phyloP scores from a whole-genome alignment of 1,140 invertebrate species.

The Caerostris darwini region DNA sequence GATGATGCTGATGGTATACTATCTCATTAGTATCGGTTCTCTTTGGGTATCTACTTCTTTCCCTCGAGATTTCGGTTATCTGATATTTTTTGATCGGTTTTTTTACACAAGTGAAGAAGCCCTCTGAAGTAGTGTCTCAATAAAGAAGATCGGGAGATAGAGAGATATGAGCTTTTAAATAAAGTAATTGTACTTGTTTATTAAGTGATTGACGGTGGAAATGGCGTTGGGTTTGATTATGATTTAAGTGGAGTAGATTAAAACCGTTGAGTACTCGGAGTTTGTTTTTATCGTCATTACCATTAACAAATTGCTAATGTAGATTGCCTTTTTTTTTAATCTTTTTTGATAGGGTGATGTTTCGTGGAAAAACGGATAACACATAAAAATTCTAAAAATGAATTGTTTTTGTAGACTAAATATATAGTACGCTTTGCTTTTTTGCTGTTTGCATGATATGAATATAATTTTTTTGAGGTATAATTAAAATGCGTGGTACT shows the following conservation, averaged over 20 bases:
- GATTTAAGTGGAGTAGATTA: background rate
- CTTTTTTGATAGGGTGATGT: too few species aligned
- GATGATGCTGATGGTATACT: conserved; percentile 61
- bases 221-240: background rate
- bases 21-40: conserved; percentile 70
- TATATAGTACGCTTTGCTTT: too few species aligned
- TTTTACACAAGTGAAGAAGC: conserved; percentile 35
- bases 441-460: too few species aligned
- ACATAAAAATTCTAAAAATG: too few species aligned
- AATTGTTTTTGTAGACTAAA: too few species aligned
- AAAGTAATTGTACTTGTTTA: conserved; percentile 36
- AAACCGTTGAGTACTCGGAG: background rate
- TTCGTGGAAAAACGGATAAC: too few species aligned
- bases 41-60: conserved; percentile 56
- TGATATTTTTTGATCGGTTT: conserved; percentile 46
- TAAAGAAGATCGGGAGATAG: conserved; percentile 23
- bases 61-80: conserved; percentile 30
- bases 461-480: too few species aligned
- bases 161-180: conserved; percentile 24
- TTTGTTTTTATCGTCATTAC: background rate
- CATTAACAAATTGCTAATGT: background rate
- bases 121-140: background rate
- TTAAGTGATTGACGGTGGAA: conserved; percentile 24
- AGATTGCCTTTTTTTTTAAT: too few species aligned
- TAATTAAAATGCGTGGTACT: too few species aligned